Conservation (phyloP, 2,797 vertebrate genomes). For the Arrhamphus sclerolepis region DNA sequence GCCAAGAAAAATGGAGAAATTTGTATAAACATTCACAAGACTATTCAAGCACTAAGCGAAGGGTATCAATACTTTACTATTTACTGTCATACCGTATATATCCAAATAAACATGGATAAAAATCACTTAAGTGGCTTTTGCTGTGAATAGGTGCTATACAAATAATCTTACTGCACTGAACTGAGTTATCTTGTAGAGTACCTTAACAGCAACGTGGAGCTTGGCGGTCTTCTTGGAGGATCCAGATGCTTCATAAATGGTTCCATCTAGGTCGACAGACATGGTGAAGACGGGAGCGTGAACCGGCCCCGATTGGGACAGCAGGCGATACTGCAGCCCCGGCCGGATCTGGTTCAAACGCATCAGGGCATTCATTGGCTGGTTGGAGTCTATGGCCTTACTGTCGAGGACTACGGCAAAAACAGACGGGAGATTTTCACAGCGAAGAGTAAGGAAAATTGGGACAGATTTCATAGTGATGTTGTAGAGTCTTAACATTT, state of each 20-base stretch:
- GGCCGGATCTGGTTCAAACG: conserved; percentile 98
- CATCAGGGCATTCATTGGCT: conserved; percentile 98
- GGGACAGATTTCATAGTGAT: conserved; percentile 21
- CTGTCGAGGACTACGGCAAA: conserved; percentile 89
- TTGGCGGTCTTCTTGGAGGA: conserved; percentile 99
- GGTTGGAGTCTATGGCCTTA: conserved; percentile 97
- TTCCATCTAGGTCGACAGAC: conserved; percentile 97
- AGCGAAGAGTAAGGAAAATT: conserved; percentile 16
- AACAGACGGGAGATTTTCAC: conserved; percentile 3
- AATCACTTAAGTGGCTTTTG: no score
- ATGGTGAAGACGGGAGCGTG: conserved; percentile 99
- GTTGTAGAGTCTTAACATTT: conserved; percentile 12
- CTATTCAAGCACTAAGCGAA: background rate
- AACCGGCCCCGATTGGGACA: conserved; percentile 98
- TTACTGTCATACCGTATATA: no score
- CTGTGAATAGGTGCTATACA: no score
- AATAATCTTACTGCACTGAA: no score
- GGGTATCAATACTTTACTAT: no score
- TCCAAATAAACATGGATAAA: no score
- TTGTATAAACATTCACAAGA: no score
- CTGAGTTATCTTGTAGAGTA: conserved; percentile 51
- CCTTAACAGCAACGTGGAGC: conserved; percentile 98
- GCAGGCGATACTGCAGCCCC: conserved; percentile 97
- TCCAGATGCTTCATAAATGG: conserved; percentile 94
- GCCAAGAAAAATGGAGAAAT: no score